Evolutionary conservation across 2,113 vertebrate species (phyloP), one percentile per base, ranked within the genome.

Genomic region (Scytalopus superciliaris): DNA sequence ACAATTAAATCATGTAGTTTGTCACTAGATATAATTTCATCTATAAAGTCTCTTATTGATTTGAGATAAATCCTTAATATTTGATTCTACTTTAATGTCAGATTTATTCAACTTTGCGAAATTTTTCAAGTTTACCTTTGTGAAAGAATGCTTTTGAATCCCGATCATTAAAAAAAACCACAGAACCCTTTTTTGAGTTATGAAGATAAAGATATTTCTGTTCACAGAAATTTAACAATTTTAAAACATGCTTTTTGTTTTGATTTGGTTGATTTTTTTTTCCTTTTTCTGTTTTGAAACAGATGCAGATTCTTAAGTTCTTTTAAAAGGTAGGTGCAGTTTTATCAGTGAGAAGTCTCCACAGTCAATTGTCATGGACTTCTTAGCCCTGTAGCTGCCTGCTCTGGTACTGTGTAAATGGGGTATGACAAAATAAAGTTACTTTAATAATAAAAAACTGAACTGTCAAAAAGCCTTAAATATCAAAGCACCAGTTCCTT

Each of bases 161-260:
- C 19, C 35, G 5, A 31, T 50, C 11, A 28, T 35, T n/a, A 21
- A 67, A 70, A 15, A 2, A 1, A 2, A 1, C 0, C 2, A 4
- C 5, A 12, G 63, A 50, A 14, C 5, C 3, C 4, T 13, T 45
- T 19, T 50, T 28, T 57, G 8, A 79, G 17, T 63, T 55, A 25
- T 27, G 7, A 24, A n/a, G 45, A 87, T 23, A 67, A 81, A 66
- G 4, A 23, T 28, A 60, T 53, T 60, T 90, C 14, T 53, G 16
- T 78, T 67, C 30, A 64, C 8, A 50, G 30, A 59, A n/a, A 7
- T 59, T 35, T 12, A 55, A 3, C 4, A 63, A n/a, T 57, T 53
- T 74, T 57, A n/a, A 84, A 72, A 33, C 8, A 22, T 13, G 4
- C 0, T 7, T 66, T 53, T 19, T 9, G 9, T 21, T 45, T 45